Evolutionary conservation across 2,888 invertebrate species (phyloP), one percentile per base, ranked within the genome.

Genomic region (Agonopterix heracliana): DNA sequence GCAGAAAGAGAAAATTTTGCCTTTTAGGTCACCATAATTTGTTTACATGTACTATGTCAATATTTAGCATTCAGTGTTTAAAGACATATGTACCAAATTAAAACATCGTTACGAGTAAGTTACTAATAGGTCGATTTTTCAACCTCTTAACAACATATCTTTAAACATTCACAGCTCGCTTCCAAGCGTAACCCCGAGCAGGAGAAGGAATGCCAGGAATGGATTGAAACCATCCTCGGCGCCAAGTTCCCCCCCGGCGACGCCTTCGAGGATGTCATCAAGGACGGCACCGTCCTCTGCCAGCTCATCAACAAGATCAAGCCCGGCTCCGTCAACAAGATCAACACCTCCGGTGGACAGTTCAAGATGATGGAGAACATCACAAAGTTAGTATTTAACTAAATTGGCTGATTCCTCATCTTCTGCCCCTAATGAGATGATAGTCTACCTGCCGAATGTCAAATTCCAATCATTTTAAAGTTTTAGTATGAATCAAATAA

Each of bases 301-400:
- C 93, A 94, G 72, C 86, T 99, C 68, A 96, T 99, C 89, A 99
- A 99, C 92, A 96, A 95, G 79, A 87, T 99, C 64, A 89, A 92
- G 60, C 98, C 99, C 45, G 97, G 97, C 66, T 90, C 95, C 57
- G 90, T 98, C 54, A 74, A 92, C 73, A 98, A 98, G 87, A 94
- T 99, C 89, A 98, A 99, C 91, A 92, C 93, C 63, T 92, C 93
- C 45, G 98, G 98, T 64, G 98, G 98, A 77, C 98, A 98, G 78
- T 99, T 99, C 93, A 99, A 98, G 80, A 94, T 99, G 94, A 99
- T 99, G 99, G 99, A 99, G 87, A 99, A 99, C 91, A 97, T 99
- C 83, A 97, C 96, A 89, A 91, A 93, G 94, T 98, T 79, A 91
- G 93, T 88, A 36, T 34, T 2, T n/a, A n/a, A n/a, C n/a, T n/a